A percentile compares a stretch with the other conserved stretches of the same genome.
Conservation (phyloP, 2,888 invertebrate species). For the Allophyes oxyacanthae region DNA sequence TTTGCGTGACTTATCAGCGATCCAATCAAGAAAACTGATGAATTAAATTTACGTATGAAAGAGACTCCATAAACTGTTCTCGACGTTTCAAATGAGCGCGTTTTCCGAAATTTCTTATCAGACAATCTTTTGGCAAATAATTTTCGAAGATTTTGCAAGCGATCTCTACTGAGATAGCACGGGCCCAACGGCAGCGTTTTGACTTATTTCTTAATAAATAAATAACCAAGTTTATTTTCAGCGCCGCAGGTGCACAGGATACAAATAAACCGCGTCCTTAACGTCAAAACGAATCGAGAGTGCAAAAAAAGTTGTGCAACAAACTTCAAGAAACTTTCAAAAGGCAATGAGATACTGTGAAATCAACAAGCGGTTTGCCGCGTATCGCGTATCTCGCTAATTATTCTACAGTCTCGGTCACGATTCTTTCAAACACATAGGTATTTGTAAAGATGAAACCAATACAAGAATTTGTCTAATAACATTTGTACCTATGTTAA, state of each 20-base stretch:
- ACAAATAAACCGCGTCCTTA: constrained; percentile 65
- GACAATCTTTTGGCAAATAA: constrained; percentile 50
- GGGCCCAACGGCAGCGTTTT: constrained; percentile 63
- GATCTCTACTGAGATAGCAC: constrained; percentile 55
- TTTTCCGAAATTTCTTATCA: constrained; percentile 47
- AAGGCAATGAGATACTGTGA: constrained; percentile 83
- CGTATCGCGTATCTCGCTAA: constrained; percentile 77
- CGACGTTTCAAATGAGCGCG: constrained; percentile 34
- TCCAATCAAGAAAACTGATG: constrained; percentile 35
- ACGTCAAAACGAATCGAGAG: constrained; percentile 62
- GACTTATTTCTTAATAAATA: constrained; percentile 70
- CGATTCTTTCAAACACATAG: constrained; percentile 77
- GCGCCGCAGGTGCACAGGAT: constrained; percentile 68
- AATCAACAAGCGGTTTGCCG: constrained; percentile 73
- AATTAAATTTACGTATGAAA: constrained; percentile 36
- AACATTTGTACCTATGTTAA: too few species aligned
- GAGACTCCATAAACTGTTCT: constrained; percentile 38
- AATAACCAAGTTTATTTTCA: constrained; percentile 62
- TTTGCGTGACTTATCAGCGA: constrained; percentile 34
- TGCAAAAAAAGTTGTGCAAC: constrained; percentile 71
- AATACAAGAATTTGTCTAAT: constrained; percentile 48
- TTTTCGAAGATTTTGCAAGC: constrained; percentile 58
- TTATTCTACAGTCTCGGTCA: constrained; percentile 81
- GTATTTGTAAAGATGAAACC: constrained; percentile 59
- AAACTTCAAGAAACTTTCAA: constrained; percentile 79